Evolutionary conservation across 2,797 vertebrate species (phyloP), one percentile per base, ranked within the genome.

Genomic region (Tenualosa ilisha): DNA sequence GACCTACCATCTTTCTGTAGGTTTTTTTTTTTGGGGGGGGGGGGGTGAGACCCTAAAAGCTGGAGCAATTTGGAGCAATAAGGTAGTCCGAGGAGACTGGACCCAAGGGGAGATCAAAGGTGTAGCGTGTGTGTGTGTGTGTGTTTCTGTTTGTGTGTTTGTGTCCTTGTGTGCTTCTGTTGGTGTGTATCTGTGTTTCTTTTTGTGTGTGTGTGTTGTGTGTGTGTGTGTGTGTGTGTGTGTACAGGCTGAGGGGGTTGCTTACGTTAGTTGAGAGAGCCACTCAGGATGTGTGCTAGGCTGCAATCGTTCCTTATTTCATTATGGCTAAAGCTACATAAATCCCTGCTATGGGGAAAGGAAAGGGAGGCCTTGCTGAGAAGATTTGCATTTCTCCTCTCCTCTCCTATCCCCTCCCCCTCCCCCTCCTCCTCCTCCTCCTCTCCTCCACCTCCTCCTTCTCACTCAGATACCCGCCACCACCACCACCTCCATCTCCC

Each of bases 381-480:
- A 94, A 94, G 94, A 94, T 95, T 94, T 94, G 93, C 94, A 95
- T 95, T 92, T 93, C 91, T 92, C 90, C 90, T 91, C 89, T 92
- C 88, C 88, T 91, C 91, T 91, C 90, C 88, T 87, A 46, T 49
- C 8, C 79, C 84, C 43, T 15, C 89, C 88, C 90, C 91, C 90
- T 86, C 85, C 88, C 86, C 88, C 84, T 84, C 61, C 85, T 63
- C 59, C 82, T 84, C 84, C 85, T 84, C 82, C 84, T 84, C 83
- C 85, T 87, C 59, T 43, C 89, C 86, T 91, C 92, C 92, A 91
- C 91, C 90, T 90, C 91, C 89, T 91, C 90, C 89, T 91, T 91
- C 90, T 89, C 88, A 81, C 83, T 51, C 50, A 51, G 50, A 51
- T 51, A 51, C 50, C 50, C 50, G 49, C 85, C 88, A 85, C 50